Conservation (phyloP, 2,797 vertebrate genomes). For the Pteropus rufus region DNA sequence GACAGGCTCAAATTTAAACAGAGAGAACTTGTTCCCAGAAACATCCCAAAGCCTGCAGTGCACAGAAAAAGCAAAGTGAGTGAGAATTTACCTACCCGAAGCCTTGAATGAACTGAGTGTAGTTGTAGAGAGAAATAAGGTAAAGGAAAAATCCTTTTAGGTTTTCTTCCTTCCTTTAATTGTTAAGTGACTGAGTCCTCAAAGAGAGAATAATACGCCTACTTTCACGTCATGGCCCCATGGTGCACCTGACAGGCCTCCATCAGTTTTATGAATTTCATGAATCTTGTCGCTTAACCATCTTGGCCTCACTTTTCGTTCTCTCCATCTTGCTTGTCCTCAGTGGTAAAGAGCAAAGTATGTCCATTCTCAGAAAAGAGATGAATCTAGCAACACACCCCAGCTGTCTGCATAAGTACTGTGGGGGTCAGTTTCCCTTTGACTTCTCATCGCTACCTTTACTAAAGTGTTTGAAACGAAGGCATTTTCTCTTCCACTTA, state of each 20-base stretch:
- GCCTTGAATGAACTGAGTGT: background rate
- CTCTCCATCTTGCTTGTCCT: conserved; percentile 6
- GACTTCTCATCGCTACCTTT: background rate
- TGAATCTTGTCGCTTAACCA: conserved; percentile 51
- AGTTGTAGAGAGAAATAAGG: background rate
- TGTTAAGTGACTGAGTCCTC: background rate
- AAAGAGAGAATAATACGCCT: background rate
- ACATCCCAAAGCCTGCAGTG: background rate
- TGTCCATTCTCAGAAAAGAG: background rate
- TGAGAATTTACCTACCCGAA: background rate
- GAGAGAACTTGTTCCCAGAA: background rate
- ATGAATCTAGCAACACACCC: background rate
- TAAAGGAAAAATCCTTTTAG: background rate
- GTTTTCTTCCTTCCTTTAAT: background rate
- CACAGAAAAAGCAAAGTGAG: background rate
- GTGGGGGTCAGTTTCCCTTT: background rate
- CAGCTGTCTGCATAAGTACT: background rate
- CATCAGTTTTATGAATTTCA: conserved; percentile 50
- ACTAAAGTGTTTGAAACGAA: background rate
- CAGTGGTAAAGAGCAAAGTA: background rate
- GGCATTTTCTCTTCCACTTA: background rate
- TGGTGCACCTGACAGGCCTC: background rate
- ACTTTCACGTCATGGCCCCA: background rate
- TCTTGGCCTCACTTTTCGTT: background rate
- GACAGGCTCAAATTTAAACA: background rate